Evolutionary conservation across 1,140 invertebrate genomes (phyloP), one percentile per base, ranked within the genome.

Genomic region (Plectrocnemia conspersa): DNA sequence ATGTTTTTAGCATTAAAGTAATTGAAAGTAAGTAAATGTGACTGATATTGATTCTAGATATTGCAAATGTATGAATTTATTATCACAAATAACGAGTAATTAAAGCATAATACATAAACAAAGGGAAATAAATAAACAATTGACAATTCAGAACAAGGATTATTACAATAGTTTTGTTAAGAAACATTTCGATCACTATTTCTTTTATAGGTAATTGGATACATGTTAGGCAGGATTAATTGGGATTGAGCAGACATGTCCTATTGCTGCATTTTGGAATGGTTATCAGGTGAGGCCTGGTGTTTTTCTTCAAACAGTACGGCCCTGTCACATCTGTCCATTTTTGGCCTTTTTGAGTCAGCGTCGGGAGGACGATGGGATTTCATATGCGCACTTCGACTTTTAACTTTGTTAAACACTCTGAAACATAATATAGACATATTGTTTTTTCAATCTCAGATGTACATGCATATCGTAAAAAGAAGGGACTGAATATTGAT

Each of bases 331-430:
- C 71, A 74, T 73, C 71, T 72, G 73, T 75, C 74, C 66, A 75
- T 68, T 70, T 74, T 74, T 44, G 70, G 68, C 68, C 71, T 58
- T 69, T 72, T 74, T 27, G 79, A 73, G 62, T 85, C 83, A 58
- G 80, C 77, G 64, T 88, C 85, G 63, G 83, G 82, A 66, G 87
- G 85, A 65, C 88, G 83, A 78, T 97, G 93, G 56, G 91, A 94
- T 79, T 97, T 97, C 93, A 97, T 97, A 77, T 97, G 93, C 49
- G 93, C 93, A 80, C 91, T 96, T 75, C 93, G 84, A 80, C 92
- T 96, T 81, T 96, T 96, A 64, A 97, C 91, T 84, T 97, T 97
- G 76, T 85, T 86, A 82, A 97, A 97, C 74, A 95, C 85, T 82
- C 93, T 96, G 82, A 63, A 81, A 85, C 71, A 76, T 68, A 77